These are phyloP conservation scores for Drosophila vallismaia DNA, from an alignment of 2,888 invertebrate genomes.

Conservation along the genomic window DNA sequence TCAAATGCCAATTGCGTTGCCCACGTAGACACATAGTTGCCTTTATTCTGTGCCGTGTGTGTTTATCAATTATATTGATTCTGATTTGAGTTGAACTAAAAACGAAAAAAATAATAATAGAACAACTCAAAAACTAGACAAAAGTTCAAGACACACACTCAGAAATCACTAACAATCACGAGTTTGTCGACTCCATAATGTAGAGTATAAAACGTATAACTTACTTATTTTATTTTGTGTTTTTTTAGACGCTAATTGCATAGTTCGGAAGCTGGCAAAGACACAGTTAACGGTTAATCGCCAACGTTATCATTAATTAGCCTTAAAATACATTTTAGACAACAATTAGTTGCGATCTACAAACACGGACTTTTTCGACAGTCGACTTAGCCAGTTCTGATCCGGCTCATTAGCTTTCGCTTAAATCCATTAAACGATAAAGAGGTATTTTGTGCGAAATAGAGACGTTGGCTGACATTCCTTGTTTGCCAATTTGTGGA, in stretches of 20 bases:
- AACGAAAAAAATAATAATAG: background rate
- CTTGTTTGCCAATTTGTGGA: conserved; percentile 31
- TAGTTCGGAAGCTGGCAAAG: conserved; percentile 64
- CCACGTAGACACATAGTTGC: conserved; percentile 18
- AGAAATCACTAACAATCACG: conserved; percentile 37
- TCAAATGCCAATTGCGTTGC: conserved; percentile 66
- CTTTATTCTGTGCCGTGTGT: conserved; percentile 23
- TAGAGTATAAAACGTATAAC: conserved; percentile 42
- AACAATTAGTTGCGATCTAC: conserved; percentile 42
- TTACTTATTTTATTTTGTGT: conserved; percentile 4
- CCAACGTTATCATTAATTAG: conserved; percentile 57
- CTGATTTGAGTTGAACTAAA: conserved; percentile 27
- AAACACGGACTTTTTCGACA: conserved; percentile 29
- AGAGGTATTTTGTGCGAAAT: conserved; percentile 2
- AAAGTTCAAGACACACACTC: conserved; percentile 49
- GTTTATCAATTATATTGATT: conserved; percentile 30
- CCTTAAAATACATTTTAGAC: conserved; percentile 34
- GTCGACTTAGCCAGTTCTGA: conserved; percentile 32
- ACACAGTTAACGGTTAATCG: conserved; percentile 48
- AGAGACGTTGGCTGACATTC: conserved; percentile 18
- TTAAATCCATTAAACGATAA: conserved; percentile 5
- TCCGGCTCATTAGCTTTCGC: conserved; percentile 40
- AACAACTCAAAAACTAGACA: conserved; percentile 28
- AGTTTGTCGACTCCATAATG: conserved; percentile 12
- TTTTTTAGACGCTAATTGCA: conserved; percentile 53